Conservation (phyloP, 35 echinoderm and acorn worm species). For the Ophiothrix spiculata region DNA sequence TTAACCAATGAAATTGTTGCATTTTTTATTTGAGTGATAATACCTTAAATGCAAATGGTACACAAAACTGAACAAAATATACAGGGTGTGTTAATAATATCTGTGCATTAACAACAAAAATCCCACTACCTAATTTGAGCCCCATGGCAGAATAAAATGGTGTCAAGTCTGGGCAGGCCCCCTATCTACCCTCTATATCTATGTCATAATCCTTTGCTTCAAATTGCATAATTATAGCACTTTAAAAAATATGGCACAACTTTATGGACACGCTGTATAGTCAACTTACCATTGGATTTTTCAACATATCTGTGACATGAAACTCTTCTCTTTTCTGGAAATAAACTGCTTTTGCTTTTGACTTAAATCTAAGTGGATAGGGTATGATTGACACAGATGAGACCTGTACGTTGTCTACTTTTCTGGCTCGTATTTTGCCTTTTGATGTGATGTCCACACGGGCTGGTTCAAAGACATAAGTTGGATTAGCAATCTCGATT, state of each 20-base stretch:
- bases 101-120: too few relatives aligned
- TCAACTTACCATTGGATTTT: slow-evolving; percentile 95
- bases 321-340: slow-evolving; percentile 98
- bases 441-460: slow-evolving; percentile 88
- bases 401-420: slow-evolving; percentile 76
- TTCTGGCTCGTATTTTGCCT: slow-evolving; percentile 90
- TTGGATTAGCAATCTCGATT: slow-evolving; percentile 72
- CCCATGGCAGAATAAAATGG: too few relatives aligned
- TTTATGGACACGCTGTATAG: background rate
- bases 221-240: too few relatives aligned
- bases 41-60: too few relatives aligned
- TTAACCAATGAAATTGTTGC: too few relatives aligned
- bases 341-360: slow-evolving; percentile 59
- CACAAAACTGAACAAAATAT: too few relatives aligned
- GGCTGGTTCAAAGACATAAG: slow-evolving; percentile 89
- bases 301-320: slow-evolving; percentile 79
- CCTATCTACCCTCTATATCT: too few relatives aligned
- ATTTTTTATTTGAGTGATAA: too few relatives aligned
- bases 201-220: too few relatives aligned
- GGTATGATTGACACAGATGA: slow-evolving; percentile 53
- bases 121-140: too few relatives aligned
- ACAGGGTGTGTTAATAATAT: too few relatives aligned
- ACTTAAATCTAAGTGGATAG: slow-evolving; percentile 71
- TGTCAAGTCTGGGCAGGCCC: too few relatives aligned
- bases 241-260: background rate